Base-by-base conservation (phyloP, 1,140 invertebrate species). In the Apocrypta bakeri region DNA sequence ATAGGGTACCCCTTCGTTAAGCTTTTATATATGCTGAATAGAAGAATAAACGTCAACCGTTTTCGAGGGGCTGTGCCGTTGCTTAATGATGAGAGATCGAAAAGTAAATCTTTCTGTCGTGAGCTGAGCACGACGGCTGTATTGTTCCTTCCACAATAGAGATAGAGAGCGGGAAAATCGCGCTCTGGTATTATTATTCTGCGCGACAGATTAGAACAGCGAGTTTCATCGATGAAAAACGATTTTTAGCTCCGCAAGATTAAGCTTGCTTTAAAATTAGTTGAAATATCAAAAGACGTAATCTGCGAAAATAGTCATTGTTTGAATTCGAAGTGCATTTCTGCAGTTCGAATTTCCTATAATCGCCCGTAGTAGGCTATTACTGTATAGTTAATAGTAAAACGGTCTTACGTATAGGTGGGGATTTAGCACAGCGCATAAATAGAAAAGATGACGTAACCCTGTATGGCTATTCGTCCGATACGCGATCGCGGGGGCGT, bases 1-100 rank as follows among this genome's bases (percentile, higher is more conserved):
- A 48, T 3, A 11, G 12, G 40, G 40, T 42, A 21, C 48, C 48
- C 48, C 48, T 56, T 56, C 48, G 48, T 56, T 72, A 37, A n/a
- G 68, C 68, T 71, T 71, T 37, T 31, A 71, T 71, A 71, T 37
- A 71, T 71, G 68, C 29, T 37, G 27, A 71, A 37, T 37, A 31
- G 68, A 71, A 71, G 31, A 37, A 71, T 71, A 37, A 71, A 37
- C 31, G 68, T n/a, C 25, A 11, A 37, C 68, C n/a, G 68, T 37
- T 31, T 37, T 37, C 21, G 29, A 37, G 68, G 31, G 29, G 31
- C 68, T 66, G 64, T 25, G 64, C 64, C 27, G 64, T 27, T 29
- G 64, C 64, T 66, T 66, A 66, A 66, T 66, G 64, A 66, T 66
- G 64, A 66, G 64, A 66, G 64, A 66, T 66, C 64, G 64, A 66